phyloP scores from a whole-genome alignment of 1,140 invertebrate species.

The Ips nitidus region DNA sequence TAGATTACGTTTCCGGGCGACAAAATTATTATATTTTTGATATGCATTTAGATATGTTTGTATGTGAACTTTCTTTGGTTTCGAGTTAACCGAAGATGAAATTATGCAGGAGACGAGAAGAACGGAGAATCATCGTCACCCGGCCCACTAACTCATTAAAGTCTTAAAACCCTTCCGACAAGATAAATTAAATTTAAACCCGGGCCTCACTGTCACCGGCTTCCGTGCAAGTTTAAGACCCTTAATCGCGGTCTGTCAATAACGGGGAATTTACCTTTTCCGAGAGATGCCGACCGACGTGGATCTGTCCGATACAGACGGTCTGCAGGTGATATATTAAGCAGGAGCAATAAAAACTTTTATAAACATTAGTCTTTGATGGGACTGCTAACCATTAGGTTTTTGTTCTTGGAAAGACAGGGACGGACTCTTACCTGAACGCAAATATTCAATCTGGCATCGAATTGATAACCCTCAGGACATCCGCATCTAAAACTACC shows the following conservation, averaged over 20 bases:
- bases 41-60: conserved; percentile 12
- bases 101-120: too few relatives aligned
- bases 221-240: conserved; percentile 10
- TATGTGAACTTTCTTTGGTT: neutral
- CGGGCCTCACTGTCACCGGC: neutral
- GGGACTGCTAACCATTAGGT: neutral
- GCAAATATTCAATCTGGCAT: conserved; percentile 65
- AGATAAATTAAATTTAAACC: conserved; percentile 17
- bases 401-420: neutral
- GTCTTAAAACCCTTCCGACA: neutral
- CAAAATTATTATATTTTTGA: conserved; percentile 12
- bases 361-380: conserved; percentile 5
- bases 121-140: too few relatives aligned
- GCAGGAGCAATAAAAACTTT: neutral
- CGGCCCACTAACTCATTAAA: too few relatives aligned
- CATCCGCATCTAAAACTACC: conserved; percentile 83
- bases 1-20: conserved; percentile 20
- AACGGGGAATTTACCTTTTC: conserved; percentile 19
- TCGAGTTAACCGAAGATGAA: too few relatives aligned
- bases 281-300: conserved; percentile 7
- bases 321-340: conserved; percentile 14
- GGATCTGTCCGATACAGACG: conserved; percentile 14
- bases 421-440: conserved; percentile 59
- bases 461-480: conserved; percentile 73
- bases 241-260: conserved; percentile 22